phyloP scores from a whole-genome alignment of 2,888 invertebrate species.

The Luffia ferchaultella region DNA sequence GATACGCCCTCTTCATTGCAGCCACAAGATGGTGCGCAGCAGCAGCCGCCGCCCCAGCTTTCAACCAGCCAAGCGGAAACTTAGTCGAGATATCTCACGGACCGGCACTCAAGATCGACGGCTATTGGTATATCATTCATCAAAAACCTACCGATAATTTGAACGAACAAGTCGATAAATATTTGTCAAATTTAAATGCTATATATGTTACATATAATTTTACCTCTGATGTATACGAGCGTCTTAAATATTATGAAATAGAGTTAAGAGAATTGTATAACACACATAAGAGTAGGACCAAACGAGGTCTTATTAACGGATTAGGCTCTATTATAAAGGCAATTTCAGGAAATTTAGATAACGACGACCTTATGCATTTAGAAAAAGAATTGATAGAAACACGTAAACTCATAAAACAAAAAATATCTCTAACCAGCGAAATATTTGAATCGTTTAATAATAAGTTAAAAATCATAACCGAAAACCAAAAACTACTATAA shows the following conservation, averaged over 20 bases:
- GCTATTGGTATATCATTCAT: not conserved
- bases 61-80: not conserved
- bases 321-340: not conserved
- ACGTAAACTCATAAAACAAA: not conserved
- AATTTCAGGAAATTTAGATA: not conserved
- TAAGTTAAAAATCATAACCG: not conserved
- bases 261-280: not conserved
- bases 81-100: not conserved
- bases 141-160: not conserved
- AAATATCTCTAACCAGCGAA: not conserved
- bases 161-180: not conserved
- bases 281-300: not conserved
- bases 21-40: too few species aligned
- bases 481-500: not conserved
- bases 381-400: not conserved
- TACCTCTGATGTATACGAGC: not conserved
- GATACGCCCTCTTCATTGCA: too few species aligned
- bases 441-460: not conserved
- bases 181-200: not conserved
- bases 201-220: not conserved
- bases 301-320: not conserved
- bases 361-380: not conserved
- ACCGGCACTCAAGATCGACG: not conserved
- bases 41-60: not conserved
- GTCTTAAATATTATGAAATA: not conserved